Evolutionary conservation across 2,113 vertebrate species (phyloP).

Genomic region (Pristiophorus japonicus): DNA sequence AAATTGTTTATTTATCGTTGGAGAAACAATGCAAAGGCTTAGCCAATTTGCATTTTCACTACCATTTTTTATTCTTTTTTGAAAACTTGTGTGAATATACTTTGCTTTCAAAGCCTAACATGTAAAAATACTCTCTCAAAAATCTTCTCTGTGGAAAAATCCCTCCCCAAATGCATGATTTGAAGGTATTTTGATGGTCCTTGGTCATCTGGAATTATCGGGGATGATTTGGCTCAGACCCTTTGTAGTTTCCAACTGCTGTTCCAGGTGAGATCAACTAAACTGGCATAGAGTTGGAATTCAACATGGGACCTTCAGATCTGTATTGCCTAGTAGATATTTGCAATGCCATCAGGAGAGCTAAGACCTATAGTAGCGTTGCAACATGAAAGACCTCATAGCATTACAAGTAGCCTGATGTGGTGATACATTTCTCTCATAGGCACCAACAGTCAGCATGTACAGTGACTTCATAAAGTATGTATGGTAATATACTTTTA

Average conservation of each 20-base stretch:
- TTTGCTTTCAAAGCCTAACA: too few relatives aligned
- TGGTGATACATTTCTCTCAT: not conserved
- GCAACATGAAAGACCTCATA: not conserved
- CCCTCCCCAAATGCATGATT: not conserved
- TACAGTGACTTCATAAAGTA: not conserved
- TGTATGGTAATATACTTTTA: not conserved
- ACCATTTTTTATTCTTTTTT: not conserved
- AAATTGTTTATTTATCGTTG: not conserved
- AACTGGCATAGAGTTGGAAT: not conserved
- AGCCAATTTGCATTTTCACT: not conserved
- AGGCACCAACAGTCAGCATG: not conserved
- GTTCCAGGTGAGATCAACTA: not conserved
- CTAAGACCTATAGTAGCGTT: not conserved
- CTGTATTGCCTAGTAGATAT: not conserved
- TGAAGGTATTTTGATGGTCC: not conserved
- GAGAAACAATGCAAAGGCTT: not conserved
- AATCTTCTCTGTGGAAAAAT: not conserved
- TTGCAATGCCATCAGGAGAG: not conserved
- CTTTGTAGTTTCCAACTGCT: not conserved
- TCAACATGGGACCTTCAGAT: not conserved
- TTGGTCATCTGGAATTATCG: not conserved
- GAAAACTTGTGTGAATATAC: not conserved
- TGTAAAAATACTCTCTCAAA: not conserved
- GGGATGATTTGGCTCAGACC: not conserved
- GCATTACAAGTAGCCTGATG: too few relatives aligned